phyloP scores from a whole-genome alignment of 2,113 vertebrate genomes.

The Malurus melanocephalus region DNA sequence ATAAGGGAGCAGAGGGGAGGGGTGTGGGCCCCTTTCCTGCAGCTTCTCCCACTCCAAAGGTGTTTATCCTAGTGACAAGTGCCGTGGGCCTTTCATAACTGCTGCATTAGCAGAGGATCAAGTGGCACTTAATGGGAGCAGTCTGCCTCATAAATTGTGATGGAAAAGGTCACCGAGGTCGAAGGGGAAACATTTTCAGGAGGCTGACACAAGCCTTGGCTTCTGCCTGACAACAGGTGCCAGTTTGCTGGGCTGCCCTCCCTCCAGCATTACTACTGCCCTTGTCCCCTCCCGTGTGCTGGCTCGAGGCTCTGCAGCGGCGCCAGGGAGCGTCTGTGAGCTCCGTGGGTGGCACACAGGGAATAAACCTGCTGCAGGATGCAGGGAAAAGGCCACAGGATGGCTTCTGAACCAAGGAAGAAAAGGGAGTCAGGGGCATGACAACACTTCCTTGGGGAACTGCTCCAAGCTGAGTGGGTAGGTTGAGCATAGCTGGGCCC shows the following conservation, averaged over 20 bases:
- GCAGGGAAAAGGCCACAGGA: background rate
- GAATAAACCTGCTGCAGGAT: background rate
- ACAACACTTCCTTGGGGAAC: background rate
- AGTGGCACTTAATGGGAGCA: conserved; percentile 61
- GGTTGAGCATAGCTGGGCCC: background rate
- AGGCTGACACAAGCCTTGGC: conserved; percentile 63
- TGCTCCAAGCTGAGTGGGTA: background rate
- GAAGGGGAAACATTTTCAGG: conserved; percentile 53
- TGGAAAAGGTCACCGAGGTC: conserved; percentile 52
- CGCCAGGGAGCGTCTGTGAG: background rate
- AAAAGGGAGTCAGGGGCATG: background rate
- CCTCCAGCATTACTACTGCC: background rate
- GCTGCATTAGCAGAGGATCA: conserved; percentile 69
- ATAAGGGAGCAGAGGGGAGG: background rate
- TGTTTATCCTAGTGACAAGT: conserved; percentile 68
- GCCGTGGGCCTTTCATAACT: conserved; percentile 59
- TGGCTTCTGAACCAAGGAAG: background rate
- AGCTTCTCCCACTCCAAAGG: background rate
- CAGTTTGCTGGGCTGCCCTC: background rate
- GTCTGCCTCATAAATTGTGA: conserved; percentile 4
- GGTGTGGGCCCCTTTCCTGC: background rate
- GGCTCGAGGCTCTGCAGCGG: background rate
- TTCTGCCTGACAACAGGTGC: conserved; percentile 50
- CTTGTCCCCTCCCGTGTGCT: background rate
- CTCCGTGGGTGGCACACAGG: background rate